phyloP scores from a whole-genome alignment of 2,113 vertebrate genomes.

The Rhinichthys klamathensis region DNA sequence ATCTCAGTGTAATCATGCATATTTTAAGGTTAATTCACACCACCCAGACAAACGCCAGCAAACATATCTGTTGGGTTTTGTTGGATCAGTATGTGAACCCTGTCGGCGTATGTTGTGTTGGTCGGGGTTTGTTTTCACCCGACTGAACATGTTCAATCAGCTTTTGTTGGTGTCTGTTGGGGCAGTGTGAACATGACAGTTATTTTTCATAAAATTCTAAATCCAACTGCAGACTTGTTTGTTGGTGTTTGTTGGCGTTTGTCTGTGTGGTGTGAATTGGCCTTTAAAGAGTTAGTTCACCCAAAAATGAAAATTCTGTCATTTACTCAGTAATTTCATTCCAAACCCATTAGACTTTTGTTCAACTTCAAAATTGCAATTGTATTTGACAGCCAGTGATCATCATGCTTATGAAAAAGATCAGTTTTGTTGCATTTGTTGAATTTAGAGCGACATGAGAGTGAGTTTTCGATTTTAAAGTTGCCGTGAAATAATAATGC shows the following conservation, averaged over 20 bases:
- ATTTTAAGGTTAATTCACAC: neutral
- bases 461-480: neutral
- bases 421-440: neutral
- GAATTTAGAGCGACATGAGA: neutral
- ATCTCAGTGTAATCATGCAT: neutral
- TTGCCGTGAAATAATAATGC: neutral
- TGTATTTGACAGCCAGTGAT: neutral
- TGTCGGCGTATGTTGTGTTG: too few species aligned
- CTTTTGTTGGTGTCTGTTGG: too few species aligned
- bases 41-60: too few species aligned
- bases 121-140: too few species aligned
- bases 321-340: neutral
- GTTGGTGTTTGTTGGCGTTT: too few species aligned
- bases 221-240: too few species aligned
- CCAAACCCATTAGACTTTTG: neutral
- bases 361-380: neutral
- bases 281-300: neutral
- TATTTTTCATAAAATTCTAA: too few species aligned
- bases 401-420: neutral
- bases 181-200: too few species aligned
- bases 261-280: too few species aligned
- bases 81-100: too few species aligned
- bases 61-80: too few species aligned
- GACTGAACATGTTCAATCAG: too few species aligned
- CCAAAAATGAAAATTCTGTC: neutral